These are phyloP conservation scores for Parnassius smintheus DNA, from an alignment of 2,888 invertebrate species.

Conservation along the genomic window DNA sequence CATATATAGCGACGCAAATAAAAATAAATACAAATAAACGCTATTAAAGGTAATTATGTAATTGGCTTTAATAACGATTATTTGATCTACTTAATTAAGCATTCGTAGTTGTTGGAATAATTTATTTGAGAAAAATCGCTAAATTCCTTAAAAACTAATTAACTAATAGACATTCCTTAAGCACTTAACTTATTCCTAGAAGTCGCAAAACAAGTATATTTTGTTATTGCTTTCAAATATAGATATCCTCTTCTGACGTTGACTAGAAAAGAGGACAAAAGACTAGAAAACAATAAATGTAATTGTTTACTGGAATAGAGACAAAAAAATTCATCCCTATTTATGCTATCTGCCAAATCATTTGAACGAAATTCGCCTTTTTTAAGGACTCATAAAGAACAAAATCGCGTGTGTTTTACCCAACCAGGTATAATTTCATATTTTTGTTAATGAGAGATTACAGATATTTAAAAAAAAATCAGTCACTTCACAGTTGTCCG, in stretches of 20 bases:
- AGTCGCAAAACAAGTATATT: background rate
- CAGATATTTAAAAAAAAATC: slow-evolving; percentile 3
- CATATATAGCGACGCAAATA: too few species aligned
- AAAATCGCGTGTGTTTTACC: background rate
- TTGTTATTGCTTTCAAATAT: background rate
- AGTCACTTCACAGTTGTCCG: slow-evolving; percentile 1
- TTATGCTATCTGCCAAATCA: slow-evolving; percentile 3
- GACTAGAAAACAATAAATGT: slow-evolving; percentile 9
- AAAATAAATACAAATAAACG: too few species aligned
- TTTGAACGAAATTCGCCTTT: background rate
- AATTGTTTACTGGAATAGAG: slow-evolving; percentile 13
- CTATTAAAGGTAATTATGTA: too few species aligned
- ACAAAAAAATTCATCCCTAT: background rate
- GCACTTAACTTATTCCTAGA: slow-evolving; percentile 4
- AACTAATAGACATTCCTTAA: slow-evolving; percentile 5
- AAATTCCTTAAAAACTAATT: background rate
- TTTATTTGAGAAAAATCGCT: background rate
- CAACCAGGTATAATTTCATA: slow-evolving; percentile 14
- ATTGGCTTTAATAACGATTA: too few species aligned
- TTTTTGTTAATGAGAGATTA: slow-evolving; percentile 16
- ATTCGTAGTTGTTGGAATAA: too few species aligned
- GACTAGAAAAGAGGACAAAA: slow-evolving; percentile 7
- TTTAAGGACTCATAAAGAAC: background rate
- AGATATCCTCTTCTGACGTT: background rate
- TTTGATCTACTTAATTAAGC: too few species aligned